Evolutionary conservation across 1,140 invertebrate species (phyloP), one percentile per base, ranked within the genome.

Genomic region (Conus ventricosus): DNA sequence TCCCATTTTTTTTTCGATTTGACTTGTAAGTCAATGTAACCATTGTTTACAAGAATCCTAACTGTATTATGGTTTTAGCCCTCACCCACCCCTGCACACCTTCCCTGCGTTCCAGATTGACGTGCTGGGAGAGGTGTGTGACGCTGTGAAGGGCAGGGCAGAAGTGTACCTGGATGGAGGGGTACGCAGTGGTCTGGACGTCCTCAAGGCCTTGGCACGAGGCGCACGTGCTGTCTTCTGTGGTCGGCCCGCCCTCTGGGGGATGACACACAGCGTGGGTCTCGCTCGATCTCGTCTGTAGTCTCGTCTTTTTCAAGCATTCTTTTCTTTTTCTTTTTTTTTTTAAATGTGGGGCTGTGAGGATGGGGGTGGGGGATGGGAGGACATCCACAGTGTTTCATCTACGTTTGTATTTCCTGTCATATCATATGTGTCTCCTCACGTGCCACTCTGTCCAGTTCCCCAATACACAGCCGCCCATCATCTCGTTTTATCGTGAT

Each of bases 141-240:
- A 96, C 91, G 97, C 97, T 11, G 97, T 99, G 5, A 90, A 96
- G 95, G 96, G 97, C 71, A 96, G 96, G 93, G 84, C 80, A 67
- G 97, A 98, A 93, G 96, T 99, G 53, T 99, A 97, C 95, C 92
- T 99, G 89, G 98, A 99, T 94, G 98, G 98, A 8, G 98, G 98
- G 20, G 96, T 99, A 5, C 96, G 96, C 23, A 96, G 97, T 92
- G 98, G 98, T 20, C 97, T 97, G 57, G 98, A 99, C 95, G 96
- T 99, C 5, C 97, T 99, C 78, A 99, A 99, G 95, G 98, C 98
- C 15, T 93, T 99, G 55, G 98, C 98, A 4, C 94, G 99, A 8
- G 98, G 98, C 8, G 98, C 98, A 3, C 97, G 93, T 39, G 91
- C 97, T 96, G 97, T 98, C 57, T 99, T 99, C 93, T 96, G 98